phyloP scores from a whole-genome alignment of 2,797 vertebrate genomes.

The Lates japonicus region DNA sequence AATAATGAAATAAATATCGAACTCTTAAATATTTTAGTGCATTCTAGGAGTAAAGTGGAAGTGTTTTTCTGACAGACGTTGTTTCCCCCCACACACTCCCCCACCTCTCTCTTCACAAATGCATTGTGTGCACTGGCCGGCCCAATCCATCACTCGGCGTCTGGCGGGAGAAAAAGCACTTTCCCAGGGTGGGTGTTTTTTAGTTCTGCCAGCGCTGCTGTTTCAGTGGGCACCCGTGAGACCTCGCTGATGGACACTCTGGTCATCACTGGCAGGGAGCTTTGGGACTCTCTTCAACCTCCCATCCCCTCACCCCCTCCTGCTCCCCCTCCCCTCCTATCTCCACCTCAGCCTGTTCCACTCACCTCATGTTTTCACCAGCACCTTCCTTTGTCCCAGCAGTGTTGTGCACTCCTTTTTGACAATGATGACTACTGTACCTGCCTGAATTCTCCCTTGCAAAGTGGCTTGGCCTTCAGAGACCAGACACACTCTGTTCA shows the following conservation, averaged over 20 bases:
- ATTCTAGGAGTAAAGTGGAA: slow-evolving; percentile 86
- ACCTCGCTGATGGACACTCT: slow-evolving; percentile 87
- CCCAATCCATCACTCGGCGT: slow-evolving; percentile 86
- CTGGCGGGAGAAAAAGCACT: slow-evolving; percentile 87
- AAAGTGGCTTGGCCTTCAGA: slow-evolving; percentile 74
- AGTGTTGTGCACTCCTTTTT: slow-evolving; percentile 76
- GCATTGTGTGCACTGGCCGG: slow-evolving; percentile 82
- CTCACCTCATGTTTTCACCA: slow-evolving; percentile 79
- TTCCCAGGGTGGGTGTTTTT: slow-evolving; percentile 85
- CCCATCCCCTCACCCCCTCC: slow-evolving; percentile 10
- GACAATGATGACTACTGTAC: slow-evolving; percentile 78
- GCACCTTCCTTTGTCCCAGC: slow-evolving; percentile 80
- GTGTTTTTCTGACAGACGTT: slow-evolving; percentile 85
- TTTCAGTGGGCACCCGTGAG: slow-evolving; percentile 85
- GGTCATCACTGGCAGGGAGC: slow-evolving; percentile 84
- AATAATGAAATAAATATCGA: slow-evolving; percentile 85
- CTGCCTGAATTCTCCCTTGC: slow-evolving; percentile 64
- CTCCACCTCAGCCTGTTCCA: slow-evolving; percentile 71
- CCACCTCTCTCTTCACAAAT: slow-evolving; percentile 77
- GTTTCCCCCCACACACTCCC: slow-evolving; percentile 13
- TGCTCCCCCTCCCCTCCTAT: slow-evolving; percentile 36
- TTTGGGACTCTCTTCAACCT: slow-evolving; percentile 76
- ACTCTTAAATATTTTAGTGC: slow-evolving; percentile 84
- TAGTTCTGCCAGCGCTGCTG: slow-evolving; percentile 85
- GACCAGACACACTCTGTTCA: slow-evolving; percentile 49